Base-by-base conservation (phyloP, 2,797 vertebrate genomes). In the Channa striata region DNA sequence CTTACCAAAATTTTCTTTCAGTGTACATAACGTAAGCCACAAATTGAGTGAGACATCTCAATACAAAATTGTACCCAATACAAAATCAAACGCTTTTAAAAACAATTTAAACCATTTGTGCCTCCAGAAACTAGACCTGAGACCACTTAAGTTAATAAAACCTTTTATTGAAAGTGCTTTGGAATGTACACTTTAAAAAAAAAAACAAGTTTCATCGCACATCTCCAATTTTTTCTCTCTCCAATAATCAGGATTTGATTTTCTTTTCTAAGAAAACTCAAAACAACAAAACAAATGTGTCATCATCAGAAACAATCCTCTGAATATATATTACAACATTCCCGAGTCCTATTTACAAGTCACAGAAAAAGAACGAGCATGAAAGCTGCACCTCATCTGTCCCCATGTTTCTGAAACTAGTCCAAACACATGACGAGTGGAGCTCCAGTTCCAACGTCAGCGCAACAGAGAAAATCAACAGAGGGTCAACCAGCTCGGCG, bases 151-250 rank as follows among this genome's bases (percentile, higher is more conserved):
- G 54, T 85, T 83, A 88, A 89, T 89, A 88, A 90, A 91, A 86
- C 74, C n/a, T 57, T 94, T 95, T 94, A 94, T 92, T 95, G 78
- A 87, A 93, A 89, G 87, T 89, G 83, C 85, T 73, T 48, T 80
- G 82, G 88, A 93, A 93, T 92, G 91, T 91, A 90, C 85, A 90
- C 79, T 84, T 81, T 37, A 74, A 67, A 51, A 13, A 19, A 25
- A 43, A 39, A 62, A 62, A 50, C 34, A 43, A 43, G 7, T 51
- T 59, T 11, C 53, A 81, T 47, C 36, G 46, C 21, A 47, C 42
- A 17, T 57, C 19, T 65, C 43, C 25, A 37, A 36, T 72, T 72
- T 74, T 60, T 62, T 58, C 61, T 69, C 53, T 72, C 64, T 75
- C 78, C 76, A 81, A 80, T 73, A 73, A 77, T 19, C 57, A 75